These are phyloP conservation scores for Thera britannica DNA, from an alignment of 2,888 invertebrate species.

Conservation along the genomic window DNA sequence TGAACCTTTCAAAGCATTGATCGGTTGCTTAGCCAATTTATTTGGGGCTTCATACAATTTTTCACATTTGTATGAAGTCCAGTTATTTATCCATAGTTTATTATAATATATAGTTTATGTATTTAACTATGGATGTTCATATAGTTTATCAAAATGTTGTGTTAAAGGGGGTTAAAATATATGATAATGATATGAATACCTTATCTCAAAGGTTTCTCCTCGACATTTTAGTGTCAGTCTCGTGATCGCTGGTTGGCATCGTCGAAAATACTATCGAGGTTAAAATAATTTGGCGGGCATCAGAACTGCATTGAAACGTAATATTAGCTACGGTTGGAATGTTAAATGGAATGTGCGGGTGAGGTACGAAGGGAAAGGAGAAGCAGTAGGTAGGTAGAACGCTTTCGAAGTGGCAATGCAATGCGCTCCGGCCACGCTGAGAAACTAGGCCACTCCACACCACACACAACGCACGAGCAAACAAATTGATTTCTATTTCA, in stretches of 20 bases:
- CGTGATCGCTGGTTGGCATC: conserved; percentile 35
- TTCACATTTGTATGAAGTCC: no score
- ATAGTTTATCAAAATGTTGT: no score
- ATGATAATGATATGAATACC: no score
- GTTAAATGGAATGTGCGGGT: conserved; percentile 26
- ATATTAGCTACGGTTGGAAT: conserved; percentile 31
- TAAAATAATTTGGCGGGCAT: conserved; percentile 38
- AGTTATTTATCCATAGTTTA: no score
- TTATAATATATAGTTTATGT: no score
- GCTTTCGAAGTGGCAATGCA: conserved; percentile 46
- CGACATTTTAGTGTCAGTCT: conserved; percentile 21
- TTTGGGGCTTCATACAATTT: no score
- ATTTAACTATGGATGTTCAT: no score
- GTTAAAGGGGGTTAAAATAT: no score
- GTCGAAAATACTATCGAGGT: conserved; percentile 36
- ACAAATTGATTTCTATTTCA: conserved; percentile 10
- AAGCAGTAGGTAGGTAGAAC: conserved; percentile 31
- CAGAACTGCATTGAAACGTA: conserved; percentile 32
- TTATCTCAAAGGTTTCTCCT: background rate
- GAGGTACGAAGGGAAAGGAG: conserved; percentile 37
- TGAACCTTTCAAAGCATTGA: background rate
- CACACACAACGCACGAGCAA: background rate
- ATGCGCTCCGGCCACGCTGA: conserved; percentile 49
- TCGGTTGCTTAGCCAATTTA: background rate
- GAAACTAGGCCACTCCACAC: conserved; percentile 12